phyloP scores from a whole-genome alignment of 2,797 vertebrate genomes.

The Enteromius mattozi region DNA sequence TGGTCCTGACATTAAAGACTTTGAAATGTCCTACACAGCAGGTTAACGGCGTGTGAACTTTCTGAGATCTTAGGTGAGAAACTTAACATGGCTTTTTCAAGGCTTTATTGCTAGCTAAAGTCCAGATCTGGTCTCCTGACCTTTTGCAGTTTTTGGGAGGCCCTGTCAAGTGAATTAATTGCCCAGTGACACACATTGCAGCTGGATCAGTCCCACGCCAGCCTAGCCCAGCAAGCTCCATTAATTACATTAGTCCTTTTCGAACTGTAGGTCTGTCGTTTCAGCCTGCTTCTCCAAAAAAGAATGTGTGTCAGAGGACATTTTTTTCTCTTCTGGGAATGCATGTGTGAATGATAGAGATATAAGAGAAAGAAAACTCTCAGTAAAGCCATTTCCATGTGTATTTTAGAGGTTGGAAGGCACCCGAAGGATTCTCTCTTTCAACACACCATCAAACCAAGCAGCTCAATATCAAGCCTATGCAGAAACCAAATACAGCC shows the following conservation, averaged over 20 bases:
- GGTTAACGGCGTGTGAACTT: conserved; percentile 28
- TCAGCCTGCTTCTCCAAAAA: conserved; percentile 37
- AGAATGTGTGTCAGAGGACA: not conserved
- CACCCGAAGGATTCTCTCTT: conserved; percentile 14
- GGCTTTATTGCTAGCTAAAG: conserved; percentile 34
- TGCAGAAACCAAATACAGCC: conserved; percentile 26
- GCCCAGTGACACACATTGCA: conserved; percentile 48
- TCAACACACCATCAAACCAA: conserved; percentile 21
- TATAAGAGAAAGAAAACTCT: conserved; percentile 11
- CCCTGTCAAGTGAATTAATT: conserved; percentile 62
- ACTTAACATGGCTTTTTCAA: conserved; percentile 29
- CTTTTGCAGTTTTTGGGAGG: conserved; percentile 51
- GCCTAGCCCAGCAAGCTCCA: conserved; percentile 54
- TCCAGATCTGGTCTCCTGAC: conserved; percentile 43
- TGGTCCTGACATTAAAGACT: conserved; percentile 33
- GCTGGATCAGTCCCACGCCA: conserved; percentile 51
- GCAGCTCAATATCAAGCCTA: conserved; percentile 13
- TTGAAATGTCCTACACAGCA: conserved; percentile 37
- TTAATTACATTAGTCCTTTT: conserved; percentile 60
- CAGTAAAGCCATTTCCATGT: conserved; percentile 22
- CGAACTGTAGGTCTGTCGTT: conserved; percentile 43
- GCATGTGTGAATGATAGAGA: not conserved
- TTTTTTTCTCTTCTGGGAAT: not conserved
- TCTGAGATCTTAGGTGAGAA: conserved; percentile 27
- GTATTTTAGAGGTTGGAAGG: conserved; percentile 35